These are phyloP conservation scores for Illadopsis cleaveri DNA, from an alignment of 2,113 vertebrate genomes.

Conservation along the genomic window DNA sequence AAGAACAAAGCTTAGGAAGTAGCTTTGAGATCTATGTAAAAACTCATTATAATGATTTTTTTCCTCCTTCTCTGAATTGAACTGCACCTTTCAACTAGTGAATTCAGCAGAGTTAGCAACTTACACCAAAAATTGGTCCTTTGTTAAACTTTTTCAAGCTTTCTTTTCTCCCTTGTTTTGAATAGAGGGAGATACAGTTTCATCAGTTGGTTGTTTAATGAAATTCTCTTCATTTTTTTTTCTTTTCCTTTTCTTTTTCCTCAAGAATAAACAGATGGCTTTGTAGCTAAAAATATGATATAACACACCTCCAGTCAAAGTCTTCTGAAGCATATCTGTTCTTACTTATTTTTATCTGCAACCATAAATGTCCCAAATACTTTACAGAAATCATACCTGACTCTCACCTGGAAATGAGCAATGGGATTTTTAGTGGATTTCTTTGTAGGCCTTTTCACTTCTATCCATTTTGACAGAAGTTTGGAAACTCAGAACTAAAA, in stretches of 20 bases:
- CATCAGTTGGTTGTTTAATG: neutral
- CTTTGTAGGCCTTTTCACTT: neutral
- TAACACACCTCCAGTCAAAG: neutral
- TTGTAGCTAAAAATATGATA: neutral
- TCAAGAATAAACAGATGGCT: neutral
- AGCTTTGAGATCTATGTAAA: constrained; percentile 1
- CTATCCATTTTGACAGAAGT: neutral
- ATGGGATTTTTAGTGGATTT: neutral
- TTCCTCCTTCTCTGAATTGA: neutral
- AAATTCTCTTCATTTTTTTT: neutral
- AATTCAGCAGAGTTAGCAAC: neutral
- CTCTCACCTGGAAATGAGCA: neutral
- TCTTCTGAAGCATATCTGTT: neutral
- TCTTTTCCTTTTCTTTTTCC: neutral
- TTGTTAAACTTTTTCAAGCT: neutral
- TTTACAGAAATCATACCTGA: neutral
- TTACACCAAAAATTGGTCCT: neutral
- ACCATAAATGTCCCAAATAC: neutral
- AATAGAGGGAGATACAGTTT: neutral
- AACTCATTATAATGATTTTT: neutral
- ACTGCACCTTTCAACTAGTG: neutral
- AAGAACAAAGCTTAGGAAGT: neutral
- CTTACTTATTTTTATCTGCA: neutral
- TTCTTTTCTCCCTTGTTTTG: neutral
- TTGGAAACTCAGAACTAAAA: neutral